phyloP scores from a whole-genome alignment of 2,888 invertebrate species.

The Pristionchus arcanus region DNA sequence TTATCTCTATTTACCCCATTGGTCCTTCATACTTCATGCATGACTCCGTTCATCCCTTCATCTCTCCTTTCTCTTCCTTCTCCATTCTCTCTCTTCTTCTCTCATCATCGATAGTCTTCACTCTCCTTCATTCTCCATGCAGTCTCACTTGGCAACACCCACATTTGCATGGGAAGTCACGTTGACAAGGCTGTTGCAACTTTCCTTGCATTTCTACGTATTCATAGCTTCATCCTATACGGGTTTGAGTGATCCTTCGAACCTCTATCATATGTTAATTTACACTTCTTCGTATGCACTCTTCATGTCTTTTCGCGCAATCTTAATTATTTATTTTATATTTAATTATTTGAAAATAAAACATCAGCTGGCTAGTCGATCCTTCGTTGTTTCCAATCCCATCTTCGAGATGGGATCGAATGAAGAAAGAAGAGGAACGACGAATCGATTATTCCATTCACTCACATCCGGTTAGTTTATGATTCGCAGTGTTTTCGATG shows the following conservation, averaged over 20 bases:
- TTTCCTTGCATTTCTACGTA: not conserved
- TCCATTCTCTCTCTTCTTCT: slow-evolving; percentile 11
- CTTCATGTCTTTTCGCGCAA: no score
- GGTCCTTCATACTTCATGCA: slow-evolving; percentile 29
- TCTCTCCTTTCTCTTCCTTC: not conserved
- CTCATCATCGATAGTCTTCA: not conserved
- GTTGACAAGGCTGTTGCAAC: not conserved
- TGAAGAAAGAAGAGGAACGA: slow-evolving; percentile 1
- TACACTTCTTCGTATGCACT: no score
- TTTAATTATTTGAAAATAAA: not conserved
- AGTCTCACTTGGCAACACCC: slow-evolving; percentile 40
- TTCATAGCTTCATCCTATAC: not conserved
- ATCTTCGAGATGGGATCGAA: slow-evolving; percentile 50
- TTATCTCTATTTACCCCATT: slow-evolving; percentile 16
- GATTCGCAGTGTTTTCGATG: not conserved
- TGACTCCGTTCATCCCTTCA: slow-evolving; percentile 44
- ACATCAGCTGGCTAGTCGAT: slow-evolving; percentile 38
- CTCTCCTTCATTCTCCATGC: slow-evolving; percentile 37
- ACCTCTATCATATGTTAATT: no score
- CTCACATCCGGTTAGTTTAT: not conserved
- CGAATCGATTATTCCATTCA: slow-evolving; percentile 25
- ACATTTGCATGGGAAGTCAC: not conserved
- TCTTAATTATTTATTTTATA: not conserved
- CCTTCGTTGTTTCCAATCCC: slow-evolving; percentile 24
- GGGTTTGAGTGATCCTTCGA: not conserved